A percentile compares a stretch with the other conserved stretches of the same genome.
These are phyloP conservation scores for Caenorhabditis sinica DNA, from an alignment of 2,888 invertebrate genomes.

Conservation along the genomic window DNA sequence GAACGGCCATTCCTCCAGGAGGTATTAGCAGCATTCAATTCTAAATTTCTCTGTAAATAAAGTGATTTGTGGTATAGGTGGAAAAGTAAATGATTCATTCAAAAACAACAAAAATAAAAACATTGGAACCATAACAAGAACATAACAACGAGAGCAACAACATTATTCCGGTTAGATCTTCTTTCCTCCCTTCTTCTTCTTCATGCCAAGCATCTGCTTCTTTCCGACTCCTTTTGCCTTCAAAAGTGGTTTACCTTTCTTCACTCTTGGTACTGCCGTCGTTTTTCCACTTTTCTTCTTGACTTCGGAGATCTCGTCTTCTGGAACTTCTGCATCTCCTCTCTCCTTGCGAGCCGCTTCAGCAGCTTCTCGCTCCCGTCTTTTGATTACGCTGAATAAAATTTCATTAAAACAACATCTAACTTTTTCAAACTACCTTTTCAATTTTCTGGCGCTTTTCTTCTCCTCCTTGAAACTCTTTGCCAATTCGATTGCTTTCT, in stretches of 20 bases:
- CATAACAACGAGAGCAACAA: conserved; percentile 18
- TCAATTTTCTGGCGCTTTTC: conserved; percentile 43
- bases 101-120: conserved; percentile 6
- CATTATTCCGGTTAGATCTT: conserved; percentile 19
- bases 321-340: conserved; percentile 29
- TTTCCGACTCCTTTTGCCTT: conserved; percentile 54
- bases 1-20: conserved; percentile 41
- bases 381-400: conserved; percentile 50
- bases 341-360: conserved; percentile 16
- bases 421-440: conserved; percentile 26
- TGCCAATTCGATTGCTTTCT: conserved; percentile 42
- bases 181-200: conserved; percentile 44
- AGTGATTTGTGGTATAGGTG: not conserved
- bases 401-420: too few species aligned
- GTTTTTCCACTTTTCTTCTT: conserved; percentile 42
- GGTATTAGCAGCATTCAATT: conserved; percentile 51
- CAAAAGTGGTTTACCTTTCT: conserved; percentile 35
- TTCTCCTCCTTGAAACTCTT: conserved; percentile 41
- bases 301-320: conserved; percentile 53
- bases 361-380: conserved; percentile 40
- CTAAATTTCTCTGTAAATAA: conserved; percentile 22
- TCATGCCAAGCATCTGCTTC: conserved; percentile 36
- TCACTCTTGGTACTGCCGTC: conserved; percentile 54
- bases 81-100: not conserved
- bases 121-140: conserved; percentile 30